A percentile compares a stretch with the other conserved stretches of the same genome.
Conservation (phyloP, 2,888 invertebrate species). For the Melitaea athalia region DNA sequence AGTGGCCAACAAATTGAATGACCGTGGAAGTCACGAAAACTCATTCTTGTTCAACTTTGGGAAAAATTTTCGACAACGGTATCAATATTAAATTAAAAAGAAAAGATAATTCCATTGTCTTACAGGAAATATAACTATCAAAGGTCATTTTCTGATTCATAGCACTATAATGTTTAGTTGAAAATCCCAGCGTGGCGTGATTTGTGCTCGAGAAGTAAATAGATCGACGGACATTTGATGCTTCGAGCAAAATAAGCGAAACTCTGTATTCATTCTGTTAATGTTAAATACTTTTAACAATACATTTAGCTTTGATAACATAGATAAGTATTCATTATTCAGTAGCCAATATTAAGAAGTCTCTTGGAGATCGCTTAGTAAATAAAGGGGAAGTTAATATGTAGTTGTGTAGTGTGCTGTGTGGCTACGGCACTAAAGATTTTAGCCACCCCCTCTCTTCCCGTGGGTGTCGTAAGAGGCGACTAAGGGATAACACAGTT, state of each 20-base stretch:
- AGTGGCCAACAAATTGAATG: conserved; percentile 12
- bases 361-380: too few species aligned
- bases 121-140: conserved; percentile 1
- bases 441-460: too few species aligned
- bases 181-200: conserved; percentile 57
- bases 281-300: background rate
- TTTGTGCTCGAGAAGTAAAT: conserved; percentile 57
- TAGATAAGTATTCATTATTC: too few species aligned
- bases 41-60: background rate
- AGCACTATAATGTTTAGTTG: background rate
- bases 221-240: conserved; percentile 43
- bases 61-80: background rate
- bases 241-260: conserved; percentile 21
- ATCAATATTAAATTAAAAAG: background rate
- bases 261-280: background rate
- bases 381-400: too few species aligned
- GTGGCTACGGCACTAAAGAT: too few species aligned
- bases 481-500: too few species aligned
- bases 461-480: too few species aligned
- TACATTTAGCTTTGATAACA: too few species aligned
- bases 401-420: too few species aligned
- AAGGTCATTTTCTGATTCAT: conserved; percentile 7
- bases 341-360: too few species aligned
- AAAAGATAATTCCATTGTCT: background rate
- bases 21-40: conserved; percentile 9